Base-by-base conservation (phyloP, 2,888 invertebrate genomes). In the Heterodera filipjevi region DNA sequence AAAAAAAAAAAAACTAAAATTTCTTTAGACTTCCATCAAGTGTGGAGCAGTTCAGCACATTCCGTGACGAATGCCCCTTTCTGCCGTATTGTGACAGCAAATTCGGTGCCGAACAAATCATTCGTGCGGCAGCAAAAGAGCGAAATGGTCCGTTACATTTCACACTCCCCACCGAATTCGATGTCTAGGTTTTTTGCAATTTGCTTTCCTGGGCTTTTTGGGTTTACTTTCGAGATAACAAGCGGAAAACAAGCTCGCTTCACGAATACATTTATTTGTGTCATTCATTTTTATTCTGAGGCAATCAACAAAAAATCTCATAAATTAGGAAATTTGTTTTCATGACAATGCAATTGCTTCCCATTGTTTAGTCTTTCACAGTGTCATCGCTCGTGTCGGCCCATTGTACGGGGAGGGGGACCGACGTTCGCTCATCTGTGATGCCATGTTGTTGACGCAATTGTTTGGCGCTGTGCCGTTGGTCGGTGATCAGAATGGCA, bases 401-500 rank as follows among this genome's bases (percentile, higher is more conserved):
- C 77, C 82, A 19, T 12, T 84, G 33, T 84, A 83, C 64, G 80
- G 81, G 44, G 84, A 83, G 77, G 82, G 82, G 0, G 82, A 82
- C 64, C 53, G 79, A 2, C 49, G 70, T 16, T 84, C 84, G 3
- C 64, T 84, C 22, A 32, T 82, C 10, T 82, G 82, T 32, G 82
- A 82, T 68, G 35, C 80, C 14, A 78, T 84, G 35, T 59, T 79
- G 53, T 46, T 83, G 0, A 80, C 83, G 0, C 74, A 82, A 32
- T 76, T 79, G 70, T 70, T 83, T 19, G 77, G 73, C 22, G 80
- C 75, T 30, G 66, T 85, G 27, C 82, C 85, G 0, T 53, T 79
- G 16, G 78, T 87, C 64, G 87, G 87, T 1, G 87, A 87, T 46
- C 71, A 82, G 35, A 84, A 81, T 33, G 86, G n/a, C n/a, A n/a